A percentile compares a stretch with the other conserved stretches of the same genome.
Conservation (phyloP, 2,797 vertebrate species). For the Borostomias antarcticus region DNA sequence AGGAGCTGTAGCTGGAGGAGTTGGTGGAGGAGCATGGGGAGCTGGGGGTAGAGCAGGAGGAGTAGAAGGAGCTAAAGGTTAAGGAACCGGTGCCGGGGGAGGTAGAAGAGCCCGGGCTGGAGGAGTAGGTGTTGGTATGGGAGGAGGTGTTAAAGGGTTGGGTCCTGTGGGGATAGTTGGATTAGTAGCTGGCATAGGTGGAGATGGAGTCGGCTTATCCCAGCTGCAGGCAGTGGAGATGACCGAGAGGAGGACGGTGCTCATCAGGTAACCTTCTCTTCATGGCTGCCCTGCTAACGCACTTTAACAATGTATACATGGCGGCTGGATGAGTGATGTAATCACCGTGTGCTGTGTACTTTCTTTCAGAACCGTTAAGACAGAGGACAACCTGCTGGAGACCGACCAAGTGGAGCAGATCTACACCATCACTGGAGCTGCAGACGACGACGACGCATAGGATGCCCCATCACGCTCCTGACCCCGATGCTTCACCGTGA, state of each 20-base stretch:
- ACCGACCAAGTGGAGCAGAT: slow-evolving; percentile 72
- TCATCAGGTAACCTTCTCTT: slow-evolving; percentile 73
- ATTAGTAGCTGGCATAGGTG: slow-evolving; percentile 25
- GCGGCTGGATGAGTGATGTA: too few relatives aligned
- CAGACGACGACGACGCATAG: slow-evolving; percentile 70
- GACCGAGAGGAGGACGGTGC: slow-evolving; percentile 77
- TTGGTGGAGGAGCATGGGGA: slow-evolving; percentile 40
- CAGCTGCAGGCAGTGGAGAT: slow-evolving; percentile 76
- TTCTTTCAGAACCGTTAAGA: slow-evolving; percentile 71
- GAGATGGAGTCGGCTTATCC: slow-evolving; percentile 52
- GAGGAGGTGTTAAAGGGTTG: not conserved
- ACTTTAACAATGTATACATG: too few relatives aligned
- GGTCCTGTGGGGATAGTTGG: slow-evolving; percentile 16
- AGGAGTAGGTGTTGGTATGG: not conserved
- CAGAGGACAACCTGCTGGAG: slow-evolving; percentile 71
- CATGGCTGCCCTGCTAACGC: not conserved
- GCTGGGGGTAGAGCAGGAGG: slow-evolving; percentile 16
- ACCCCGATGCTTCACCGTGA: slow-evolving; percentile 60
- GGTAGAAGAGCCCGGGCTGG: slow-evolving; percentile 7
- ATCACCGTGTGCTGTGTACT: not conserved
- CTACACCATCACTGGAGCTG: slow-evolving; percentile 75
- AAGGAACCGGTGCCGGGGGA: slow-evolving; percentile 21
- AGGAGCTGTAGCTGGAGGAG: slow-evolving; percentile 14
- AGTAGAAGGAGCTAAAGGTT: not conserved
- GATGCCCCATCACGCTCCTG: slow-evolving; percentile 47